Percentiles rank a stretch among this genome's conserved stretches.
Evolutionary conservation across 35 echinoderm and acorn worm genomes (phyloP).

Genomic region (Holothuria glaberrima): DNA sequence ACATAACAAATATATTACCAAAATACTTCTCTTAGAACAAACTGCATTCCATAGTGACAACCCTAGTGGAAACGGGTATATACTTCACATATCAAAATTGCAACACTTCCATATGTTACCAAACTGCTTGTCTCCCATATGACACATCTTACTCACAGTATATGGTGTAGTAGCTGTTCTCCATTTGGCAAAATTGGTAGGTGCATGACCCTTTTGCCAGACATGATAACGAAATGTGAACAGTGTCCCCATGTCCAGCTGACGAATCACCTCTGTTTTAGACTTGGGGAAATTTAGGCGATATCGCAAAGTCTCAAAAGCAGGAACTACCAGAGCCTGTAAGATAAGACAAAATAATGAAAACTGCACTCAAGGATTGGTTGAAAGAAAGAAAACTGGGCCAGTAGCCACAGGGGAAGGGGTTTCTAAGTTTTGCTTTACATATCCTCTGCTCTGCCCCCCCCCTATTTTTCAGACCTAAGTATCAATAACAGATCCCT

Average conservation of each 20-base stretch:
- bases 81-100: too few species aligned
- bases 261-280: slow-evolving; percentile 89
- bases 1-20: too few species aligned
- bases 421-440: too few species aligned
- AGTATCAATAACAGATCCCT: too few species aligned
- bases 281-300: slow-evolving; percentile 93
- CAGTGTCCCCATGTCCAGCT: slow-evolving; percentile 91
- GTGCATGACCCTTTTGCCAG: slow-evolving; percentile 95
- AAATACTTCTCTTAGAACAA: too few species aligned
- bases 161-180: slow-evolving; percentile 95
- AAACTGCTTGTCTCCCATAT: background rate
- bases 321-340: slow-evolving; percentile 90
- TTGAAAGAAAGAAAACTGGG: too few species aligned
- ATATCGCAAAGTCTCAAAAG: slow-evolving; percentile 94
- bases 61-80: too few species aligned
- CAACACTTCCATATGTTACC: too few species aligned
- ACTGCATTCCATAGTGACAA: too few species aligned
- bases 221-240: slow-evolving; percentile 96
- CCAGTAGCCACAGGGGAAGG: too few species aligned
- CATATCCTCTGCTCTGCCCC: too few species aligned
- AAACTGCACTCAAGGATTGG: background rate
- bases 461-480: too few species aligned
- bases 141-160: slow-evolving; percentile 49
- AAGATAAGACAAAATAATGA: background rate
- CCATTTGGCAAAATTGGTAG: slow-evolving; percentile 98